Conservation (phyloP, 2,888 invertebrate species). For the Didymodactylos carnosus region DNA sequence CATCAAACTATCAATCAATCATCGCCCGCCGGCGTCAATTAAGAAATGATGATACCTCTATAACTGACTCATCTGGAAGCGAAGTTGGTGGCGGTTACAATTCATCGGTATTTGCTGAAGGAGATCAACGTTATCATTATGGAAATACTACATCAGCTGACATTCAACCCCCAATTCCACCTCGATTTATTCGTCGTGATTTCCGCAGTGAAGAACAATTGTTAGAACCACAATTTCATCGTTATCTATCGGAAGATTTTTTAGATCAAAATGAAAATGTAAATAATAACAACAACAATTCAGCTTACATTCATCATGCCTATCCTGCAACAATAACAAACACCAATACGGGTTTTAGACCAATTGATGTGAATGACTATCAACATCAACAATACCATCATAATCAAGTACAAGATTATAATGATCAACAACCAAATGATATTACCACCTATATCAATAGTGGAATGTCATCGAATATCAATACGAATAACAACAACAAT, state of each 20-base stretch:
- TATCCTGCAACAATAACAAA: background rate
- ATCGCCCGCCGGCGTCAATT: background rate
- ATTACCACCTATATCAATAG: too few relatives aligned
- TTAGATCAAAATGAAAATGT: background rate
- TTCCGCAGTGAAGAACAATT: background rate
- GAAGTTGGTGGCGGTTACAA: background rate
- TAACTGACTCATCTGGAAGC: too few relatives aligned
- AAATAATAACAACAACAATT: background rate
- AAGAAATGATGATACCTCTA: background rate
- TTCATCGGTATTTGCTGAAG: background rate
- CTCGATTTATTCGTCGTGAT: background rate
- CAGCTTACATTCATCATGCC: background rate
- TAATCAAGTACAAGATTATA: background rate
- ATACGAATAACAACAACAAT: too few relatives aligned
- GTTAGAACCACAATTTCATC: too few relatives aligned
- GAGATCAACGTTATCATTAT: background rate
- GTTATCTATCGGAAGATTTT: background rate
- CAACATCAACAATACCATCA: too few relatives aligned
- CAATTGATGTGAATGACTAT: too few relatives aligned
- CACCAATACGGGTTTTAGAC: background rate
- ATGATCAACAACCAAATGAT: background rate
- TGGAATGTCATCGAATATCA: too few relatives aligned
- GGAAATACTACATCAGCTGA: background rate
- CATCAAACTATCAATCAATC: background rate
- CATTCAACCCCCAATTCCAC: background rate